phyloP scores from a whole-genome alignment of 2,888 invertebrate species.

The Julus scanicus region DNA sequence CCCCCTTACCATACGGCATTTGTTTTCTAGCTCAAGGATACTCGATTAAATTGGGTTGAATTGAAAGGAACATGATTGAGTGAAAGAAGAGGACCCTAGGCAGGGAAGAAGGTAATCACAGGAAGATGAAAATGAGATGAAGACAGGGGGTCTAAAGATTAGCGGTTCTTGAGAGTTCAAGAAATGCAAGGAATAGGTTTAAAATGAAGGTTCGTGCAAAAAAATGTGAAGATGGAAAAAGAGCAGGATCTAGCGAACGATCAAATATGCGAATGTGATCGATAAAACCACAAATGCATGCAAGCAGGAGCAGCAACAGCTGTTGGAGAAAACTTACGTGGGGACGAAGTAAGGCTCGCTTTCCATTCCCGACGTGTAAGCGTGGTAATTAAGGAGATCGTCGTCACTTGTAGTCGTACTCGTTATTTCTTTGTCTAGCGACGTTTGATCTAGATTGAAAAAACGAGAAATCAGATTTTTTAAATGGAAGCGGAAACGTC shows the following conservation, averaged over 20 bases:
- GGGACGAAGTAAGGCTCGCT: slow-evolving; percentile 68
- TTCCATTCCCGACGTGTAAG: slow-evolving; percentile 72
- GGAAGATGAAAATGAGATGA: too few relatives aligned
- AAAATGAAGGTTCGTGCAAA: not conserved
- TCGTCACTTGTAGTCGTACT: slow-evolving; percentile 70
- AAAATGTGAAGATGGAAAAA: not conserved
- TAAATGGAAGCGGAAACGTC: not conserved
- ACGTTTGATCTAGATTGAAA: slow-evolving; percentile 57
- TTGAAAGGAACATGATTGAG: too few relatives aligned
- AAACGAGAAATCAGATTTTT: slow-evolving; percentile 16
- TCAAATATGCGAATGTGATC: not conserved
- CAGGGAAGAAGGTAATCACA: too few relatives aligned
- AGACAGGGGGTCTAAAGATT: too few relatives aligned
- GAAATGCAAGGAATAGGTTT: too few relatives aligned
- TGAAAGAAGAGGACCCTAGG: too few relatives aligned
- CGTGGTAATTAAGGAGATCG: slow-evolving; percentile 71
- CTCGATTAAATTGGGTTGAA: too few relatives aligned
- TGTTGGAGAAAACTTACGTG: slow-evolving; percentile 44
- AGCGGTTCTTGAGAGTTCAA: too few relatives aligned
- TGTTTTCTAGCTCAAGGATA: too few relatives aligned
- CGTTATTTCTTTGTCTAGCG: slow-evolving; percentile 60
- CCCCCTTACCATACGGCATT: too few relatives aligned
- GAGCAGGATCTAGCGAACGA: not conserved
- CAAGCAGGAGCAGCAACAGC: slow-evolving; percentile 22
- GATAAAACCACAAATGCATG: not conserved